Evolutionary conservation across 2,113 vertebrate species (phyloP), one percentile per base, ranked within the genome.

Genomic region (Chionodraco myersi): DNA sequence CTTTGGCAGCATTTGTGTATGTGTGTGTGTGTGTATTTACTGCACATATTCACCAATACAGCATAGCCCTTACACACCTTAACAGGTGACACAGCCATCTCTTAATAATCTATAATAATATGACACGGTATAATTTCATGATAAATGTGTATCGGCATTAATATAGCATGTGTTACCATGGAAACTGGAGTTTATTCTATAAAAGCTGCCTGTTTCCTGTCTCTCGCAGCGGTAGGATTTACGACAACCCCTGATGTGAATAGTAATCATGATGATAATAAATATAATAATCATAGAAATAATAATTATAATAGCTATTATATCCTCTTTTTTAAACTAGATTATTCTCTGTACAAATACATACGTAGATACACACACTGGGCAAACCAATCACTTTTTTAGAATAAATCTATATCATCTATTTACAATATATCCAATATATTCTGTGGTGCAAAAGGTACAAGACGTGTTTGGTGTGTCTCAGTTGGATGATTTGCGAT

Each of bases 281-380:
- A 41, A 41, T 41, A 41, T 49, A 82, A 65, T 65, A 53, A 58
- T 72, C 59, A 44, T 63, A 45, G 36, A 41, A 41, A 69, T 69
- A 56, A 79, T 80, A 88, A 30, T 79, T 84, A 92, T 92, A 82
- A 85, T 87, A 81, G 75, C 78, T 89, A 90, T 88, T 84, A 89
- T 88, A 84, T 84, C 59, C 63, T 84, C 75, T 85, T 90, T 92
- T 91, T 93, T 92, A 94, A 94, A 92, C 91, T 93, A 94, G 81
- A 93, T 89, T 68, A 67, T 90, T 92, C 91, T 94, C 92, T 93
- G 91, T 94, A 94, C 92, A 94, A 94, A 93, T 92, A 91, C 91
- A 89, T 87, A 91, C 64, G 80, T 88, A 84, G 85, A 89, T 86
- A 91, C 88, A 91, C 91, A 91, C 88, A 87, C 77, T 86, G 87